phyloP scores from a whole-genome alignment of 2,113 vertebrate genomes.

The Ophiodon elongatus region DNA sequence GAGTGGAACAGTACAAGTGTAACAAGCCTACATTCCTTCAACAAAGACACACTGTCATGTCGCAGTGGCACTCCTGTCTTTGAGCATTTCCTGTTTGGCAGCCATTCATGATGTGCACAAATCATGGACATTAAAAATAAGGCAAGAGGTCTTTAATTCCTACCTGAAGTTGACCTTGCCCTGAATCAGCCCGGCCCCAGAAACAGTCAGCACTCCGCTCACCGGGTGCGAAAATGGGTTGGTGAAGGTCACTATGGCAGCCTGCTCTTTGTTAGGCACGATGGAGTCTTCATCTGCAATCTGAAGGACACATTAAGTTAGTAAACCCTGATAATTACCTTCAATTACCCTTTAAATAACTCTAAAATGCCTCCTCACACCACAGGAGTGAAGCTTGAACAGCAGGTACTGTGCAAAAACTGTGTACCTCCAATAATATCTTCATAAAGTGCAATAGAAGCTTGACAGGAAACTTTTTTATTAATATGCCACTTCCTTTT shows the following conservation, averaged over 20 bases:
- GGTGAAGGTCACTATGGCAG: conserved; percentile 71
- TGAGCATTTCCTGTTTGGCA: neutral
- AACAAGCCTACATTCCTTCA: conserved; percentile 24
- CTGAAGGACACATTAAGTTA: conserved; percentile 50
- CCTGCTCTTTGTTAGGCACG: conserved; percentile 31
- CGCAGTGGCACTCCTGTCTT: conserved; percentile 23
- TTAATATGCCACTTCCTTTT: no score
- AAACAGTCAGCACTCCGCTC: conserved; percentile 73
- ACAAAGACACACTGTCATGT: neutral
- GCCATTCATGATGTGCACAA: neutral
- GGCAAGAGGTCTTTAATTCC: neutral
- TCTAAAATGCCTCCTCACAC: neutral
- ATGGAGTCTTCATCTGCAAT: conserved; percentile 60
- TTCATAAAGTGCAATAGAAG: no score
- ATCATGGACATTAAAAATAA: neutral
- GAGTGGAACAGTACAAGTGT: neutral
- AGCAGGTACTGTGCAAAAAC: neutral
- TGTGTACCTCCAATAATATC: neutral
- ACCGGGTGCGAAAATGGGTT: conserved; percentile 75
- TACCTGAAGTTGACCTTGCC: conserved; percentile 73
- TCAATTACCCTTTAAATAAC: neutral
- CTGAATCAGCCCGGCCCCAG: conserved; percentile 72
- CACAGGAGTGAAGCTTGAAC: neutral
- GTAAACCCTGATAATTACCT: neutral
- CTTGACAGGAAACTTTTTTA: no score